These are phyloP conservation scores for Drosophila parthenogenetica DNA, from an alignment of 2,888 invertebrate genomes.

Conservation along the genomic window DNA sequence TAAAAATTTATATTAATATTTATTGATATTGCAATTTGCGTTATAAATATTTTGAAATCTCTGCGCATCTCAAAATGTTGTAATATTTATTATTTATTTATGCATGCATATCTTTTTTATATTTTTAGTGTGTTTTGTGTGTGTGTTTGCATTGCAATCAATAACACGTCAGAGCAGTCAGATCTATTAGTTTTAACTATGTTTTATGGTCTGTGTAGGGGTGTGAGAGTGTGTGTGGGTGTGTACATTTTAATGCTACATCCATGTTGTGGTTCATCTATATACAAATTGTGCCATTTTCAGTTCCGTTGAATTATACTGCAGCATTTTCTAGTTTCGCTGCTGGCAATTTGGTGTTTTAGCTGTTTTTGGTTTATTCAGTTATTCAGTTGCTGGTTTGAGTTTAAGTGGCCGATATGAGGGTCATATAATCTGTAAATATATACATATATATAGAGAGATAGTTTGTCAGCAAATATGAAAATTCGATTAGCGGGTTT, in stretches of 20 bases:
- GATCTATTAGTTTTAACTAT: conserved; percentile 49
- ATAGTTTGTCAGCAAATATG: conserved; percentile 47
- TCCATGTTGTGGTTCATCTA: conserved; percentile 27
- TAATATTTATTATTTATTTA: conserved; percentile 50
- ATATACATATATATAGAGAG: conserved; percentile 15
- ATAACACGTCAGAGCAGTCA: conserved; percentile 49
- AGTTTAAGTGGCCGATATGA: conserved; percentile 61
- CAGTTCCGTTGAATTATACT: conserved; percentile 63
- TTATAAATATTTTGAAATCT: conserved; percentile 54
- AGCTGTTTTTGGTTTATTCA: conserved; percentile 25
- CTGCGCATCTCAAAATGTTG: conserved; percentile 30
- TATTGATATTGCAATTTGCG: conserved; percentile 62
- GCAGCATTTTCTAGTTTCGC: conserved; percentile 53
- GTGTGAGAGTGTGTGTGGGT: conserved; percentile 29
- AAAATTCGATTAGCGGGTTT: conserved; percentile 70
- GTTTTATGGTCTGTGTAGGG: conserved; percentile 25
- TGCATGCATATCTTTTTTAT: conserved; percentile 35
- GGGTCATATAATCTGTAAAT: conserved; percentile 72
- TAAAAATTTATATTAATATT: conserved; percentile 49
- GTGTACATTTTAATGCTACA: conserved; percentile 32
- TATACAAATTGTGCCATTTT: conserved; percentile 62
- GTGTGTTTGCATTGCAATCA: conserved; percentile 49
- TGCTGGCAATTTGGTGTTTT: conserved; percentile 34
- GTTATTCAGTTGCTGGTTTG: conserved; percentile 11
- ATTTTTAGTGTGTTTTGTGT: too few species aligned